Evolutionary conservation across 2,888 invertebrate genomes (phyloP).

Genomic region (Nomada lathburiana): DNA sequence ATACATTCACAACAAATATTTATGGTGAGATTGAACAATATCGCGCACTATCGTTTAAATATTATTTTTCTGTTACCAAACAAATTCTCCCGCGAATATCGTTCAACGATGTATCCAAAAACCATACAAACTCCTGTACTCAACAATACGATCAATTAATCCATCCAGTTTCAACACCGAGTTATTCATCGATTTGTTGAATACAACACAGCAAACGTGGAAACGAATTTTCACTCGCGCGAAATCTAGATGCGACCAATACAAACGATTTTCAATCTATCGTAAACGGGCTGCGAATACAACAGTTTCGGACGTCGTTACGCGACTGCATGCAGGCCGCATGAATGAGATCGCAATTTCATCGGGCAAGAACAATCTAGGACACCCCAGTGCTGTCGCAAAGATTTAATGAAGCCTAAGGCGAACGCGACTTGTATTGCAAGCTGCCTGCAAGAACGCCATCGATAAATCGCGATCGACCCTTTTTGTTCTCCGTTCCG

Average conservation of each 20-base stretch:
- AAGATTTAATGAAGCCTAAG: slow-evolving; percentile 54
- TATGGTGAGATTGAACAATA: too few relatives aligned
- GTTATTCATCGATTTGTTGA: slow-evolving; percentile 16
- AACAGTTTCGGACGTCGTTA: slow-evolving; percentile 43
- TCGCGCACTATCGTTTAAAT: too few relatives aligned
- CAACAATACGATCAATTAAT: not conserved
- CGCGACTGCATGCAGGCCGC: slow-evolving; percentile 24
- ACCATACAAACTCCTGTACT: not conserved
- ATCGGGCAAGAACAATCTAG: slow-evolving; percentile 47
- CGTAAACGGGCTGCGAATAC: slow-evolving; percentile 23
- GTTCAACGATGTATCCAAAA: too few relatives aligned
- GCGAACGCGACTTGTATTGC: slow-evolving; percentile 22
- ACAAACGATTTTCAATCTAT: slow-evolving; percentile 46
- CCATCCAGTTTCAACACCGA: not conserved
- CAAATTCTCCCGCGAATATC: too few relatives aligned
- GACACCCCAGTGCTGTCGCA: slow-evolving; percentile 22
- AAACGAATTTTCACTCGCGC: slow-evolving; percentile 19
- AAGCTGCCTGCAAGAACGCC: not conserved
- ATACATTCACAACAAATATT: too few relatives aligned
- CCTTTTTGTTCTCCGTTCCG: not conserved
- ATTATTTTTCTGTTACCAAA: too few relatives aligned
- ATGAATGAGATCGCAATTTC: slow-evolving; percentile 53
- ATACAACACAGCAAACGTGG: not conserved
- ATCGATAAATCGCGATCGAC: slow-evolving; percentile 23
- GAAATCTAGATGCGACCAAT: slow-evolving; percentile 4